Evolutionary conservation across 2,113 vertebrate genomes (phyloP).

Genomic region (Anhinga rufa): DNA sequence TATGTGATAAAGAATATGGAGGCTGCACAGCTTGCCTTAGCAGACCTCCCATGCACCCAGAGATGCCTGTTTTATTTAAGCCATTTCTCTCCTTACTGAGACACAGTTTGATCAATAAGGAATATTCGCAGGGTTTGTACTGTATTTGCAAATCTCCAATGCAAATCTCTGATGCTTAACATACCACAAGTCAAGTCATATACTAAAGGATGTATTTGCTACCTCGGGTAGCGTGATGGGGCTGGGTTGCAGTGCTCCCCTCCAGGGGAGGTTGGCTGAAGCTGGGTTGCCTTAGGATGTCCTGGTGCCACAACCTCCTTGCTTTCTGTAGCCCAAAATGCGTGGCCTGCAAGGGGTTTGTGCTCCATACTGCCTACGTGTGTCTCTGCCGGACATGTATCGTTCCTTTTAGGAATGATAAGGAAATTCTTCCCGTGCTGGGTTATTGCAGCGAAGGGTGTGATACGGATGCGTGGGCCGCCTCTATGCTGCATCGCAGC

Average conservation of each 20-base stretch:
- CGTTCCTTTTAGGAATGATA: not conserved
- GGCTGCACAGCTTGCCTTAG: not conserved
- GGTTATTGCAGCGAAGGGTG: fast-evolving
- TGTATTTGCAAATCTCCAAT: not conserved
- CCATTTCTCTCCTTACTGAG: not conserved
- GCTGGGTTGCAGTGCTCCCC: not conserved
- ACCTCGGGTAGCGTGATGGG: fast-evolving
- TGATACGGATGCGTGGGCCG: fast-evolving
- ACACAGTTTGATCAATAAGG: not conserved
- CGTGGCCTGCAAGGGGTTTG: not conserved
- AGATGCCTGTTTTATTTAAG: not conserved
- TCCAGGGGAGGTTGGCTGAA: not conserved
- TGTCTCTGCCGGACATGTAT: not conserved
- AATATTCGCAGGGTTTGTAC: not conserved
- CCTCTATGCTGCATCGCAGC: fast-evolving
- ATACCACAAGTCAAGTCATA: not conserved
- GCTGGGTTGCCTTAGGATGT: not conserved
- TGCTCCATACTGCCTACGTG: not conserved
- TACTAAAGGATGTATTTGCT: not conserved
- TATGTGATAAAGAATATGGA: fast-evolving
- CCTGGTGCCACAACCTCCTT: not conserved
- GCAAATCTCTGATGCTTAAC: not conserved
- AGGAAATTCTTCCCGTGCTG: not conserved
- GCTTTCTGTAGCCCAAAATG: not conserved
- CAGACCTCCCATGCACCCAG: not conserved